Percentiles rank a stretch among this genome's conserved stretches.
Conservation (phyloP, 2,888 invertebrate species). For the Diaperis boleti region DNA sequence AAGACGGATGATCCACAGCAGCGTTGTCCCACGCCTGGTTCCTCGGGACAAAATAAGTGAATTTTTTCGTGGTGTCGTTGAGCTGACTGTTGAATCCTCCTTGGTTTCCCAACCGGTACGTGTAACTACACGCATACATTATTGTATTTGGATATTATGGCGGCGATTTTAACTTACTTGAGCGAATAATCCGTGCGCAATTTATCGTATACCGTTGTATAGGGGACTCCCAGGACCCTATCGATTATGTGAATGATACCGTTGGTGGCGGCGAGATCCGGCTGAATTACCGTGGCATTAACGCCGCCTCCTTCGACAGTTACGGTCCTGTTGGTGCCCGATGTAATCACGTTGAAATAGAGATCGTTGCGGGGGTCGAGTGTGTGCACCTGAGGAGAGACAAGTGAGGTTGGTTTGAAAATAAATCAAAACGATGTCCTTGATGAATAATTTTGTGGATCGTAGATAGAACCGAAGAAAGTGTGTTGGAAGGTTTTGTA, state of each 20-base stretch:
- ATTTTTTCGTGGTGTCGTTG: constrained; percentile 80
- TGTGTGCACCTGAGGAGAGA: constrained; percentile 67
- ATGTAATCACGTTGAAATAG: constrained; percentile 84
- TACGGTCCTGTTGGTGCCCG: constrained; percentile 78
- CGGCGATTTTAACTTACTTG: constrained; percentile 72
- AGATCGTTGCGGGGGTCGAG: constrained; percentile 80
- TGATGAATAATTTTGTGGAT: no score
- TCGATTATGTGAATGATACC: constrained; percentile 95
- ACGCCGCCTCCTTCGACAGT: constrained; percentile 95
- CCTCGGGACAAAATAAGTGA: constrained; percentile 92
- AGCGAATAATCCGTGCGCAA: constrained; percentile 88
- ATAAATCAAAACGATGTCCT: no score
- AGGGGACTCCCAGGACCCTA: constrained; percentile 89
- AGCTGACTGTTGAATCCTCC: constrained; percentile 84
- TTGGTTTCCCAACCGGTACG: constrained; percentile 80
- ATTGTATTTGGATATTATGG: no score
- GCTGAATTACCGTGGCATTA: constrained; percentile 87
- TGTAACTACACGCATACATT: constrained; percentile 70
- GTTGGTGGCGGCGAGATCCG: constrained; percentile 92
- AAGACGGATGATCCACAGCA: constrained; percentile 80
- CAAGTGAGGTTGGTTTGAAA: no score
- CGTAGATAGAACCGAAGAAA: no score
- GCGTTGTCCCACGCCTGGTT: constrained; percentile 91
- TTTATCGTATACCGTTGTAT: constrained; percentile 86
- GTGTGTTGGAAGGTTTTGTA: no score